A percentile compares a stretch with the other conserved stretches of the same genome.
These are phyloP conservation scores for Albula glossodonta DNA, from an alignment of 2,113 vertebrate genomes.

Conservation along the genomic window DNA sequence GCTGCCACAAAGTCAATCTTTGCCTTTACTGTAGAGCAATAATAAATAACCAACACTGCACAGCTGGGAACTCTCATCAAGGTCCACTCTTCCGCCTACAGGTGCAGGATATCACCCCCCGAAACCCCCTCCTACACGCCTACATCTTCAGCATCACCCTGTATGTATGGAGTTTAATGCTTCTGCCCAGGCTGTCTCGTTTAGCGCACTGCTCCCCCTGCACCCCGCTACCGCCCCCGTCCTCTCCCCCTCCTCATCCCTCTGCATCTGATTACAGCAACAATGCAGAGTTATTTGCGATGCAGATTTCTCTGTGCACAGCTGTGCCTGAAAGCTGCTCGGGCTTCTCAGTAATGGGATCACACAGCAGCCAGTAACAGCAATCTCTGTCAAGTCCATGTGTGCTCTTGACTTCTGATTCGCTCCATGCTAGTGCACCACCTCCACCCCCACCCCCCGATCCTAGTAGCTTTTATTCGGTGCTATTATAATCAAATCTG, in stretches of 20 bases:
- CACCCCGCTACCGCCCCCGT: constrained; percentile 44
- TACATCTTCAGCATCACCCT: constrained; percentile 65
- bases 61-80: constrained; percentile 31
- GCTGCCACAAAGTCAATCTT: neutral
- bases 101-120: constrained; percentile 6
- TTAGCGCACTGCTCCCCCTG: constrained; percentile 56
- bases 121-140: constrained; percentile 28
- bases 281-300: constrained; percentile 99
- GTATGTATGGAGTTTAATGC: constrained; percentile 71
- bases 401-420: constrained; percentile 94
- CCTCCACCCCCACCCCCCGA: constrained; percentile 69
- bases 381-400: constrained; percentile 98
- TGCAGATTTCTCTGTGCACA: constrained; percentile 96
- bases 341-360: no score
- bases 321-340: constrained; percentile 76
- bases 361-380: constrained; percentile 95
- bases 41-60: constrained; percentile 21
- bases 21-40: constrained; percentile 15
- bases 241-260: constrained; percentile 76
- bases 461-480: constrained; percentile 91
- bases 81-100: neutral
- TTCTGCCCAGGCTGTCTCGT: constrained; percentile 52
- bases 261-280: constrained; percentile 99
- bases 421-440: constrained; percentile 72
- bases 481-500: constrained; percentile 99